Evolutionary conservation across 1,140 invertebrate genomes (phyloP).

Genomic region (Aphaenogaster ashmeadi): DNA sequence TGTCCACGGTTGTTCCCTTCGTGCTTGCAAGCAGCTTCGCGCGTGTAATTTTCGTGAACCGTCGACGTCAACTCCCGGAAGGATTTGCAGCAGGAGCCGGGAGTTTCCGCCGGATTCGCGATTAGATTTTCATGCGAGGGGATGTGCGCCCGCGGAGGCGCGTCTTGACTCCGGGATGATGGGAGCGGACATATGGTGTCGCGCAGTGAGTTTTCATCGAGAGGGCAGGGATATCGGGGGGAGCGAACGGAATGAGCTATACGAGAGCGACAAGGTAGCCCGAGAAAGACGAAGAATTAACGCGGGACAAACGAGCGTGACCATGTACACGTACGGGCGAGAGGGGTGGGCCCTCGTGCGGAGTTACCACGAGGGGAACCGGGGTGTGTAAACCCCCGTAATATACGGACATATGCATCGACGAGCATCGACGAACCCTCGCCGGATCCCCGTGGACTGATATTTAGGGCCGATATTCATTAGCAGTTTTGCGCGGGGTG

Average conservation of each 20-base stretch:
- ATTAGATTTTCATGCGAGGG: constrained; percentile 65
- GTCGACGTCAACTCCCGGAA: constrained; percentile 58
- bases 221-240: constrained; percentile 6
- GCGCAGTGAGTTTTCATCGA: constrained; percentile 65
- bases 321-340: constrained; percentile 73
- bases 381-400: constrained; percentile 83
- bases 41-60: constrained; percentile 45
- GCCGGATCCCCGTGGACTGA: constrained; percentile 84
- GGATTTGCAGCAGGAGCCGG: constrained; percentile 51
- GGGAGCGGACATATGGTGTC: constrained; percentile 79
- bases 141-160: constrained; percentile 27
- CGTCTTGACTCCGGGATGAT: constrained; percentile 65
- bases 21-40: constrained; percentile 9
- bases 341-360: constrained; percentile 62
- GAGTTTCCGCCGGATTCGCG: constrained; percentile 45
- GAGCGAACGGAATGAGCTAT: constrained; percentile 10
- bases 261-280: not conserved
- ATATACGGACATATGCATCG: constrained; percentile 85
- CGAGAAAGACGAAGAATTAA: constrained; percentile 75
- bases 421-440: constrained; percentile 62
- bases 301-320: constrained; percentile 86
- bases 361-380: constrained; percentile 73
- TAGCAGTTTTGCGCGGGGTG: constrained; percentile 85
- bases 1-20: not conserved
- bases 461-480: constrained; percentile 88